phyloP scores from a whole-genome alignment of 2,888 invertebrate species.

The Conops quadrifasciatus region DNA sequence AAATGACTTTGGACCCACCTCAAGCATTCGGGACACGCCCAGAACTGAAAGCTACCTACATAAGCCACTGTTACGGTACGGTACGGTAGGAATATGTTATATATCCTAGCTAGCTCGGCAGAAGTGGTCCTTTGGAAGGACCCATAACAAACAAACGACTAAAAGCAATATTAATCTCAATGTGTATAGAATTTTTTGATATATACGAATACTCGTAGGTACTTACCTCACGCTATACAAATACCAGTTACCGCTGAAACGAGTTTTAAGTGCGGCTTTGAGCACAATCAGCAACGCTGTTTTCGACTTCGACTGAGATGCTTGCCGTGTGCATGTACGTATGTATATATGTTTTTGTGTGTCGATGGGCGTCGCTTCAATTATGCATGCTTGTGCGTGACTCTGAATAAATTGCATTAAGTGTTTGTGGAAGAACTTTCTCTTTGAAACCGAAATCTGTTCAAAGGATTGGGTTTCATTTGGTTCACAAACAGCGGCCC shows the following conservation, averaged over 20 bases:
- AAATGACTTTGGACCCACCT: too few relatives aligned
- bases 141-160: not conserved
- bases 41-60: too few relatives aligned
- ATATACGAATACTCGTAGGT: constrained; percentile 15
- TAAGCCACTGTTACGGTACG: too few relatives aligned
- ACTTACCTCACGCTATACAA: constrained; percentile 16
- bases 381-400: constrained; percentile 5
- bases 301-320: too few relatives aligned
- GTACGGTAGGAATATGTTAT: too few relatives aligned
- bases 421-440: not conserved
- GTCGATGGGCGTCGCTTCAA: not conserved
- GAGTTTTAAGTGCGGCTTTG: too few relatives aligned
- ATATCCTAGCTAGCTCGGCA: not conserved
- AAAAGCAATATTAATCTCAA: too few relatives aligned
- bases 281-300: too few relatives aligned
- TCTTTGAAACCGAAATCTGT: constrained; percentile 3
- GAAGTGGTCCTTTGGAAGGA: not conserved
- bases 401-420: not conserved
- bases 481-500: constrained; percentile 15
- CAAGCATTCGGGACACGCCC: too few relatives aligned
- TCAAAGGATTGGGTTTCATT: constrained; percentile 13
- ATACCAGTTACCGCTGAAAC: too few relatives aligned
- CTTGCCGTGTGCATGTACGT: not conserved
- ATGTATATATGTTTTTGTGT: constrained; percentile 8
- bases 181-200: too few relatives aligned